phyloP scores from a whole-genome alignment of 92 coral and sea anemone species.

The Micromussa lordhowensis region DNA sequence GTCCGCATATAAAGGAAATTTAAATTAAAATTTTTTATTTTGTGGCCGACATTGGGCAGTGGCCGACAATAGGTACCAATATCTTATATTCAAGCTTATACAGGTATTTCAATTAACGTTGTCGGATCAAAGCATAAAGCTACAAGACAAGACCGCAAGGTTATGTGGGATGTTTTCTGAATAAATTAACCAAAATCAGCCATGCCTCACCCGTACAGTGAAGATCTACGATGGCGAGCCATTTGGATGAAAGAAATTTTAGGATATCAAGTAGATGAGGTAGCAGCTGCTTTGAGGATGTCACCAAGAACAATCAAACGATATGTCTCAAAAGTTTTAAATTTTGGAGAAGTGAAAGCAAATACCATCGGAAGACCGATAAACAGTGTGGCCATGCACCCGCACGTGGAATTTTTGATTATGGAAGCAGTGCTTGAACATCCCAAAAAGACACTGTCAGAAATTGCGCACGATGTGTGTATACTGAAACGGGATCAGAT shows the following conservation, averaged over 20 bases:
- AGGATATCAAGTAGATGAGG: conserved; percentile 22
- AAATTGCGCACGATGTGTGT: conserved; percentile 27
- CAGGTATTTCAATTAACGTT: too few species aligned
- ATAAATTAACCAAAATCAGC: neutral
- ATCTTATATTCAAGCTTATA: too few species aligned
- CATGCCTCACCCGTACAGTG: conserved; percentile 47
- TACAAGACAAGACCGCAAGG: conserved; percentile 28
- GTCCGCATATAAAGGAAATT: too few species aligned
- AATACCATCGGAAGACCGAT: neutral
- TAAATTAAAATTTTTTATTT: too few species aligned
- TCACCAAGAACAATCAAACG: conserved; percentile 28
- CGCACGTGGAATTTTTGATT: conserved; percentile 45
- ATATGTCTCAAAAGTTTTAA: conserved; percentile 1
- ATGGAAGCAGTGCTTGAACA: conserved; percentile 48
- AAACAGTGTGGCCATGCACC: conserved; percentile 46
- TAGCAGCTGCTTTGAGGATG: conserved; percentile 23
- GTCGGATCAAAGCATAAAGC: too few species aligned
- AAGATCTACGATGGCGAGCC: conserved; percentile 53
- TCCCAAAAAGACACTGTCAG: conserved; percentile 59
- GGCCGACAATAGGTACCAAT: too few species aligned
- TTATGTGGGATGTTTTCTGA: conserved; percentile 16
- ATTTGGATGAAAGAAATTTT: conserved; percentile 37
- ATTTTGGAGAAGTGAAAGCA: conserved; percentile 5
- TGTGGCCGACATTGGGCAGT: too few species aligned
- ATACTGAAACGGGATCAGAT: conserved; percentile 30